Evolutionary conservation across 2,797 vertebrate genomes (phyloP).

Genomic region (Notolabrus celidotus): DNA sequence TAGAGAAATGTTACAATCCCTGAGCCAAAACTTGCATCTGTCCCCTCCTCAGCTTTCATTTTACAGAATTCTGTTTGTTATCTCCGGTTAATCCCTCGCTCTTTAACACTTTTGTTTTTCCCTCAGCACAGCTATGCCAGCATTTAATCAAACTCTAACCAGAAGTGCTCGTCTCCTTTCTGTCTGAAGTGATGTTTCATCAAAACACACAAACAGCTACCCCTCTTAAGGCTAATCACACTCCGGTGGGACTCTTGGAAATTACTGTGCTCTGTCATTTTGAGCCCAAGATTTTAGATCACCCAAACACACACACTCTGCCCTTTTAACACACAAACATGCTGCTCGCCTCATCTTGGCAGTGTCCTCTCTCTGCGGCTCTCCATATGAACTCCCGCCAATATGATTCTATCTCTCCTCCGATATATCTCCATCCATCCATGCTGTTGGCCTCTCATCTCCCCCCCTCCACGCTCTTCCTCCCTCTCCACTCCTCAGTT

Average conservation of each 20-base stretch:
- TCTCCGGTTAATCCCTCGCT: background rate
- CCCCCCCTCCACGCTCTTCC: slow-evolving; percentile 23
- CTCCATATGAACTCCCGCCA: slow-evolving; percentile 65
- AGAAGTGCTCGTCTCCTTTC: background rate
- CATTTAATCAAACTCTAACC: background rate
- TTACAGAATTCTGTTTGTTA: background rate
- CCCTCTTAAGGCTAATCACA: background rate
- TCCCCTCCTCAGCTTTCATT: background rate
- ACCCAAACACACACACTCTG: slow-evolving; percentile 10
- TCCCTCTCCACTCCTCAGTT: slow-evolving; percentile 38
- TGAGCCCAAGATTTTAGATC: slow-evolving; percentile 15
- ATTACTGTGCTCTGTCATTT: background rate
- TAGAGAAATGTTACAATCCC: background rate
- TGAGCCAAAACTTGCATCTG: background rate
- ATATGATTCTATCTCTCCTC: slow-evolving; percentile 59
- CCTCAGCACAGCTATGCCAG: background rate
- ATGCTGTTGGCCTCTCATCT: slow-evolving; percentile 58
- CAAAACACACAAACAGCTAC: background rate
- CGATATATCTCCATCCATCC: slow-evolving; percentile 70
- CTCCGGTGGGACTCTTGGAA: slow-evolving; percentile 20
- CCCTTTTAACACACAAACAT: slow-evolving; percentile 4
- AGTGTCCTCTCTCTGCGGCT: slow-evolving; percentile 45
- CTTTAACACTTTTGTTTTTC: background rate
- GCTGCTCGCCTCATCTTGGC: slow-evolving; percentile 48
- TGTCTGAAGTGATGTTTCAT: background rate